Base-by-base conservation (phyloP, 2,797 vertebrate genomes). In the Vespertilio murinus region DNA sequence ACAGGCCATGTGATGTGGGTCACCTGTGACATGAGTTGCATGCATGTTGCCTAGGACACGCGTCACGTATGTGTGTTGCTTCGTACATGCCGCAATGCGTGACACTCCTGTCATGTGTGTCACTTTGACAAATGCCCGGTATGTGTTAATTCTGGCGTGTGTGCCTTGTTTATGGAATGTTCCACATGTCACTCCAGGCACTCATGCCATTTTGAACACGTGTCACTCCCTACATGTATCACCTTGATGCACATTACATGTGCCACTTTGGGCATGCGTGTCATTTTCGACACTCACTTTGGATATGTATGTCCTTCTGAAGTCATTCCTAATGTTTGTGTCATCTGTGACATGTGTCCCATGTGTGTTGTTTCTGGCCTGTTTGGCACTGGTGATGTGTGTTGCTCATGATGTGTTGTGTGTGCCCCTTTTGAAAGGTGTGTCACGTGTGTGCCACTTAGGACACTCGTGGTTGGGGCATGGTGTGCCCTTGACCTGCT, bases 1-100 rank as follows among this genome's bases (percentile, higher is more conserved):
- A 0, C 6, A 7, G n/a, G 22, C 74, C n/a, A 5, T 10, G 42
- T 14, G 42, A 45, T 2, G 40, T 4, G 8, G 1, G 38, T 42
- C 69, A 14, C 38, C 12, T 6, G 6, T 42, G 18, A 18, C 17
- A 1, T 18, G 13, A 8, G 38, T 25, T 25, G 12, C 38, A 42
- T 23, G 12, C 11, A 8, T 40, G 38, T 25, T 3, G 12, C 69
- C 38, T 4, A 40, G 12, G 12, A 6, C 23, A 5, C 6, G 6
- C 4, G 35, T 40, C 22, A 3, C 69, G 7, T 23, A 8, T 14
- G 17, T 25, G 3, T 28, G 25, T 30, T 28, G 16, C 70, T 16
- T 42, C 8, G 6, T 45, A 5, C 25, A 7, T 70, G 35, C 14
- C 38, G 7, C 10, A 17, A 56, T 56, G 54, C 56, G 13, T 28